phyloP scores from a whole-genome alignment of 2,797 vertebrate species.

The Picus viridis region DNA sequence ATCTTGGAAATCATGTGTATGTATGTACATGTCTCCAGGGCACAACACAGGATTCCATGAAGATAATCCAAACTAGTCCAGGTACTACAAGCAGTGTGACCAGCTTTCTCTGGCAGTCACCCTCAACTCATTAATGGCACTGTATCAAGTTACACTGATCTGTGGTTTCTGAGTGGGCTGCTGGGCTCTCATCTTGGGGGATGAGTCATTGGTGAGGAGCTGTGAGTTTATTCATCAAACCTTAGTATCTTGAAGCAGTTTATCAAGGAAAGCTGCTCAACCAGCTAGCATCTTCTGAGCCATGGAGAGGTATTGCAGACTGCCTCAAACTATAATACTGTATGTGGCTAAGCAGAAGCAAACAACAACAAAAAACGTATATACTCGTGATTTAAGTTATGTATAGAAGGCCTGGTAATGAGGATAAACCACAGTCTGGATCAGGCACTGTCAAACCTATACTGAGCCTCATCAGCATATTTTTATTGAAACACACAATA shows the following conservation, averaged over 20 bases:
- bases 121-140: neutral
- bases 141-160: neutral
- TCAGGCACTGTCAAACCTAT: accelerated
- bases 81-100: neutral
- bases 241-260: neutral
- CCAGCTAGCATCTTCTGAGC: neutral
- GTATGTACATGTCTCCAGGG: neutral
- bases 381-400: neutral
- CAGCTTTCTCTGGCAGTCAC: neutral
- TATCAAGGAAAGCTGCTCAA: neutral
- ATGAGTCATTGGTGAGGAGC: neutral
- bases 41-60: neutral
- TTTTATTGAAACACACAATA: neutral
- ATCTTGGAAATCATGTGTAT: neutral
- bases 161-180: neutral
- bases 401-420: neutral
- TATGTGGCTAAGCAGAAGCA: neutral
- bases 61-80: neutral
- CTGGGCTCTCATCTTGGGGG: neutral
- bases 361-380: neutral
- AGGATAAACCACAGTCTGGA: neutral
- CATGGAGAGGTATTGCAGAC: neutral
- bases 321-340: neutral
- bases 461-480: neutral
- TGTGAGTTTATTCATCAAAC: neutral